Evolutionary conservation across 2,113 vertebrate genomes (phyloP), one percentile per base, ranked within the genome.

Genomic region (Periophthalmodon schlosseri): DNA sequence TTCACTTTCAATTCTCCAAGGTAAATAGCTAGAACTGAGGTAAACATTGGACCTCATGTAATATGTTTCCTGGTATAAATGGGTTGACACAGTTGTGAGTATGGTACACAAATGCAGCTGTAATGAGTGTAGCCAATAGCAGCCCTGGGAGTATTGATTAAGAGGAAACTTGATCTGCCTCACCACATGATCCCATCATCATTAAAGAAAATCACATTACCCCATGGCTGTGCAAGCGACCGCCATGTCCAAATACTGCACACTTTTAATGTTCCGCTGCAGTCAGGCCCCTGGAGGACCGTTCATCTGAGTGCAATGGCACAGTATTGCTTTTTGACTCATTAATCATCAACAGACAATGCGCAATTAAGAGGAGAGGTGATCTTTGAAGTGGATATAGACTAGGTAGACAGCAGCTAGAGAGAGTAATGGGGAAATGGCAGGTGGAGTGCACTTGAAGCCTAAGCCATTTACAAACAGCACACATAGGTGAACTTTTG

Each of bases 111-210:
- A 28, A 60, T 66, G 66, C 36, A 66, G 56, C 60, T 24, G 60
- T 69, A 79, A 82, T 82, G 73, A 84, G 75, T 16, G 16, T 78
- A 77, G 66, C 60, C 72, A 70, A 65, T 76, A 79, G 76, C 39
- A 73, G 79, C 64, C 65, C 24, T 1, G 52, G 72, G 20, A 47
- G 54, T 68, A 79, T 16, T 81, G 81, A 82, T 81, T 68, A 66
- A 64, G 70, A 54, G n/a, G 39, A 78, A 75, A 84, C 63, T 58
- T 80, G 66, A 46, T 70, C 65, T 67, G 69, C 69, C 65, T 36
- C 77, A 63, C 79, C 57, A 65, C 80, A 75, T 50, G 76, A 82
- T 72, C 78, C 73, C 70, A 82, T 87, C 73, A 78, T 81, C 76
- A 79, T 82, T 77, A 77, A 66, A 77, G 67, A 12, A 80, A 80